Evolutionary conservation across 2,113 vertebrate species (phyloP).

Genomic region (Peromyscus californicus): DNA sequence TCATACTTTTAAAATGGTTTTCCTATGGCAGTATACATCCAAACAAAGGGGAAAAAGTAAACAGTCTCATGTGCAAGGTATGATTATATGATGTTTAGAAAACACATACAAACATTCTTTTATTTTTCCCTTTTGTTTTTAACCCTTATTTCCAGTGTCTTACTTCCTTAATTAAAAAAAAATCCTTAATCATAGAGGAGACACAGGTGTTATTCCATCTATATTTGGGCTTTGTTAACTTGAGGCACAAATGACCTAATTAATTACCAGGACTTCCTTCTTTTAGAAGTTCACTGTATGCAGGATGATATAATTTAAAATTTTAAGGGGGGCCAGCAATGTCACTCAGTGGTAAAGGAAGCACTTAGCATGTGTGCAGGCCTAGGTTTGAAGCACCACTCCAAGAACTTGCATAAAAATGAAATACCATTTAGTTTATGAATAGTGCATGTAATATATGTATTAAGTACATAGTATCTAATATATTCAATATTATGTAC

Average conservation of each 20-base stretch:
- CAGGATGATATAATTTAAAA: neutral
- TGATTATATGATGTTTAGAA: neutral
- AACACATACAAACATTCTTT: neutral
- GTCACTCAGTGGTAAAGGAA: neutral
- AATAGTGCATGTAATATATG: neutral
- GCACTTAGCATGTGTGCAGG: fast-evolving
- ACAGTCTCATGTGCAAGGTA: neutral
- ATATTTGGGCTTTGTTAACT: neutral
- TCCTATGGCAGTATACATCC: neutral
- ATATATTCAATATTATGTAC: neutral
- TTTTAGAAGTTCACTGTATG: neutral
- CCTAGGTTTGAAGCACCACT: neutral
- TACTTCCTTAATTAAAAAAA: neutral
- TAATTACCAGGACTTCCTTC: neutral
- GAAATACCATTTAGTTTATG: neutral
- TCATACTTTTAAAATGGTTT: conserved; percentile 1
- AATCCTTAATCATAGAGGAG: neutral
- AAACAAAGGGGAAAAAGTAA: neutral
- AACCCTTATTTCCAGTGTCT: neutral
- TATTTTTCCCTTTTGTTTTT: neutral
- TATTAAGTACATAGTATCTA: neutral
- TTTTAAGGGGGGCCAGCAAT: neutral
- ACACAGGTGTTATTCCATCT: neutral
- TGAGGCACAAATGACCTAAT: conserved; percentile 34
- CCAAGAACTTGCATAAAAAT: neutral